Evolutionary conservation across 2,888 invertebrate species (phyloP).

Genomic region (Eugnorisma glareosa): DNA sequence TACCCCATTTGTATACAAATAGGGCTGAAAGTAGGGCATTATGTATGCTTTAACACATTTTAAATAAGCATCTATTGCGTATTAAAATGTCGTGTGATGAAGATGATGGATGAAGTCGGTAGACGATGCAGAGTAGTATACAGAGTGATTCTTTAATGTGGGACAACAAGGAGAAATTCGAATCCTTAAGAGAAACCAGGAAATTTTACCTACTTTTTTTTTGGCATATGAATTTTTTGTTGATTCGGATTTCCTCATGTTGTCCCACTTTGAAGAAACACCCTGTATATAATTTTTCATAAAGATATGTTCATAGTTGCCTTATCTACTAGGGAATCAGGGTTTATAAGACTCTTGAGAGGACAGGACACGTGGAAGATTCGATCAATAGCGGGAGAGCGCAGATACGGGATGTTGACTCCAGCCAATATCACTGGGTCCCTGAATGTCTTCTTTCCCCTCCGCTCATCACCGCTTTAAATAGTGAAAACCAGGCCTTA

Average conservation of each 20-base stretch:
- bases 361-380: not conserved
- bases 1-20: constrained; percentile 56
- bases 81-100: constrained; percentile 8
- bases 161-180: not conserved
- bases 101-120: not conserved
- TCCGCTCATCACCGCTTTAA: no score
- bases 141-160: not conserved
- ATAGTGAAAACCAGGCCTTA: not conserved
- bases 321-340: not conserved
- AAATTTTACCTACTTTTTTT: not conserved
- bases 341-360: no score
- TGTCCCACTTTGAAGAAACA: not conserved
- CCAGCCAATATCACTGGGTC: not conserved
- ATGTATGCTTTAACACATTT: constrained; percentile 30
- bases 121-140: not conserved
- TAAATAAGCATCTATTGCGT: constrained; percentile 30
- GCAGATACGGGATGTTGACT: not conserved
- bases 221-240: not conserved
- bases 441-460: not conserved
- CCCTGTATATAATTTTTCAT: not conserved
- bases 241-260: not conserved
- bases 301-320: no score
- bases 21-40: constrained; percentile 29
- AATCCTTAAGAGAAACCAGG: not conserved
- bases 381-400: not conserved